Evolutionary conservation across 2,888 invertebrate species (phyloP).

Genomic region (Apamea epomidion): DNA sequence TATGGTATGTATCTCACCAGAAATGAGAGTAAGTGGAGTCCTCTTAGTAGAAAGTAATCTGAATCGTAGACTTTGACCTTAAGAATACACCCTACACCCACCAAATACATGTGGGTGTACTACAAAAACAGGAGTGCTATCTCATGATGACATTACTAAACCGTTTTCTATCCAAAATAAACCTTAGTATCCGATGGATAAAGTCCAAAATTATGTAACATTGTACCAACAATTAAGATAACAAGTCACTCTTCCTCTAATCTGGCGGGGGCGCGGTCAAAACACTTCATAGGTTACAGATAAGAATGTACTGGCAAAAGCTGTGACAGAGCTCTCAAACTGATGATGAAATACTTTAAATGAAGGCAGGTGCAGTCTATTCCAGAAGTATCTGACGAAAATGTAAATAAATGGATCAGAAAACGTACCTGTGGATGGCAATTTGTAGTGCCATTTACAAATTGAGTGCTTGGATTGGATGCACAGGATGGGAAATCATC

Average conservation of each 20-base stretch:
- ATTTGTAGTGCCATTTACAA: neutral
- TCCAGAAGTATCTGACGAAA: neutral
- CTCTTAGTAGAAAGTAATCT: neutral
- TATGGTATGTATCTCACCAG: too few species aligned
- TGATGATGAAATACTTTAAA: conserved; percentile 17
- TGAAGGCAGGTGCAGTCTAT: neutral
- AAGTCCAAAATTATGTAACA: conserved; percentile 39
- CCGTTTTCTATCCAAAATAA: conserved; percentile 22
- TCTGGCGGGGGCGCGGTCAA: conserved; percentile 65
- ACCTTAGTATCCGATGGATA: conserved; percentile 16
- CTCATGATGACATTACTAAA: conserved; percentile 47
- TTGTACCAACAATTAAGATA: conserved; percentile 36
- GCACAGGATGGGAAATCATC: too few species aligned
- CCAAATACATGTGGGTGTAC: conserved; percentile 32
- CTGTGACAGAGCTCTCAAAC: conserved; percentile 11
- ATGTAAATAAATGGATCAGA: neutral
- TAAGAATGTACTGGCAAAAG: conserved; percentile 38
- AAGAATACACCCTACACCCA: conserved; percentile 27
- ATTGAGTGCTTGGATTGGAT: neutral
- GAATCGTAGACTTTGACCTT: conserved; percentile 27
- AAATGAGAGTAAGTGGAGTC: neutral
- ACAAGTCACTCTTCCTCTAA: conserved; percentile 29
- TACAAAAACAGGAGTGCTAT: conserved; percentile 32
- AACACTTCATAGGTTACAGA: conserved; percentile 57
- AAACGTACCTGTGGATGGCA: neutral